These are phyloP conservation scores for Hyaena hyaena DNA, from an alignment of 2,113 vertebrate species.

Conservation along the genomic window DNA sequence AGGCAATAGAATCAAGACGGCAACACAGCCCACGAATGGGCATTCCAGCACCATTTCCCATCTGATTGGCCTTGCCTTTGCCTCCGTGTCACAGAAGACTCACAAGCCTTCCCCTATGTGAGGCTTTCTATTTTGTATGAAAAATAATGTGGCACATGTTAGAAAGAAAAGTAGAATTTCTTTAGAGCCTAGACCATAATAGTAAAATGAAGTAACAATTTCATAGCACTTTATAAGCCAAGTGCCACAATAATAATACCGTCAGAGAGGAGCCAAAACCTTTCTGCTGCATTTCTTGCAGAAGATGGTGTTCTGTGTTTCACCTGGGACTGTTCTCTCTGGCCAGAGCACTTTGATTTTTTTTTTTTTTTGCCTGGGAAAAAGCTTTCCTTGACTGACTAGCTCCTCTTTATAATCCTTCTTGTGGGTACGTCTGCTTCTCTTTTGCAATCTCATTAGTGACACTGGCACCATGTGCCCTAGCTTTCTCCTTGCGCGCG, in stretches of 20 bases:
- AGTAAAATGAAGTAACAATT: background rate
- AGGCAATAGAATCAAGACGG: background rate
- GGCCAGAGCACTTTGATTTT: background rate
- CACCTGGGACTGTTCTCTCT: rapidly evolving
- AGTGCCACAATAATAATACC: background rate
- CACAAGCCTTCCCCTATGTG: background rate
- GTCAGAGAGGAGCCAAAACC: background rate
- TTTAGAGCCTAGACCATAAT: background rate
- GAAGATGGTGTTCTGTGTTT: background rate
- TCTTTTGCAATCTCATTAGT: constrained; percentile 46
- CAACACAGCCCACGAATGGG: rapidly evolving
- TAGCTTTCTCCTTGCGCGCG: constrained; percentile 6
- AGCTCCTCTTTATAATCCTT: background rate
- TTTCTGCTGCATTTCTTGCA: background rate
- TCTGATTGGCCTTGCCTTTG: too few species aligned
- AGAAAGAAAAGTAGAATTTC: background rate
- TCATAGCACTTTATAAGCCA: background rate
- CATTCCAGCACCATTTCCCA: background rate
- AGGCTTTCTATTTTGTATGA: background rate
- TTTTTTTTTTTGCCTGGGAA: background rate
- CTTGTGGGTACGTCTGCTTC: background rate
- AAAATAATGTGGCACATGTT: background rate
- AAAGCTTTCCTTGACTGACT: background rate
- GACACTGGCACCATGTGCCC: background rate
- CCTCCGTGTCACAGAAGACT: background rate